A percentile compares a stretch with the other conserved stretches of the same genome.
These are phyloP conservation scores for Diorhabda carinulata DNA, from an alignment of 1,140 invertebrate genomes.

Conservation along the genomic window DNA sequence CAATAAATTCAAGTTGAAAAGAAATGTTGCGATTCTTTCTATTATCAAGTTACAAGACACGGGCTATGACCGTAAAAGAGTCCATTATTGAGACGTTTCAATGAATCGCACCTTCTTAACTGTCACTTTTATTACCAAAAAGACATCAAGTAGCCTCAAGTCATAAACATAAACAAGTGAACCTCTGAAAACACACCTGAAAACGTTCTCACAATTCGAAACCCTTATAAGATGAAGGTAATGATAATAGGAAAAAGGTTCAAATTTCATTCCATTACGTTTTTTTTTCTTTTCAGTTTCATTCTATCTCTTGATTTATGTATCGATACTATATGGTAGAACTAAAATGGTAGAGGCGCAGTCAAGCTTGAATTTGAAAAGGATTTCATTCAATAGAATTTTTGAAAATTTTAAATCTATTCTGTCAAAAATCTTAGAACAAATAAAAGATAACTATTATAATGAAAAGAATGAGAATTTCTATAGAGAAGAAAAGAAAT, in stretches of 20 bases:
- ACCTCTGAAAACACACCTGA: slow-evolving; percentile 19
- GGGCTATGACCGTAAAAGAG: slow-evolving; percentile 39
- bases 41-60: slow-evolving; percentile 37
- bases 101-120: slow-evolving; percentile 38
- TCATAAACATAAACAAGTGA: slow-evolving; percentile 33
- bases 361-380: background rate
- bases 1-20: slow-evolving; percentile 9
- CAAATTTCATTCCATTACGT: slow-evolving; percentile 12
- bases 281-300: background rate
- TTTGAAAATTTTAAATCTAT: no score
- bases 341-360: background rate
- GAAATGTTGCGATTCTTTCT: slow-evolving; percentile 5
- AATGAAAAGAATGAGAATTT: no score
- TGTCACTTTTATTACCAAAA: slow-evolving; percentile 40
- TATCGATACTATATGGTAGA: background rate
- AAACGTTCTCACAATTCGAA: slow-evolving; percentile 21
- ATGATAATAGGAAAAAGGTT: slow-evolving; percentile 11
- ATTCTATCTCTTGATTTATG: background rate
- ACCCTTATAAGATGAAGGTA: slow-evolving; percentile 7
- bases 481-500: no score
- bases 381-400: no score
- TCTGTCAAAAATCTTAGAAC: no score
- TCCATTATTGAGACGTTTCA: slow-evolving; percentile 43
- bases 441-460: no score
- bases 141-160: slow-evolving; percentile 41